A percentile compares a stretch with the other conserved stretches of the same genome.
phyloP scores from a whole-genome alignment of 2,888 invertebrate genomes.

The Morpho helenor region DNA sequence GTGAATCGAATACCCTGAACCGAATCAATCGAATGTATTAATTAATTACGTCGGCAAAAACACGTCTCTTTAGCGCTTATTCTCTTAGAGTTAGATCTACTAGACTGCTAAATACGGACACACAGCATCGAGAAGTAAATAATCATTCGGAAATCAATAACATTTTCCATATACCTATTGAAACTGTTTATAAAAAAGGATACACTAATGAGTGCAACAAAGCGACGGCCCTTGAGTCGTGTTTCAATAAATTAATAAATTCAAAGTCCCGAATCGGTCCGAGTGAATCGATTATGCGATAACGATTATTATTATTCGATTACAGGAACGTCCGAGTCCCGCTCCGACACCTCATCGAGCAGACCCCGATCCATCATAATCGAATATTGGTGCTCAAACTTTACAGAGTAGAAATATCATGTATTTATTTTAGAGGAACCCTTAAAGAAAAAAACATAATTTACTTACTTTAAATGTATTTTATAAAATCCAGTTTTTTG shows the following conservation, averaged over 20 bases:
- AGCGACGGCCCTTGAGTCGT: slow-evolving; percentile 29
- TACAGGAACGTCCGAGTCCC: slow-evolving; percentile 43
- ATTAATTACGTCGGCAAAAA: no score
- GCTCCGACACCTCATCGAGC: slow-evolving; percentile 56
- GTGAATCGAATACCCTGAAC: no score
- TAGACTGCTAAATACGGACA: neutral
- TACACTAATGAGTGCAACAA: slow-evolving; percentile 19
- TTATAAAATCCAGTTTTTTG: no score
- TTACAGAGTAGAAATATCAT: slow-evolving; percentile 17
- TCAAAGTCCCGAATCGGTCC: slow-evolving; percentile 46
- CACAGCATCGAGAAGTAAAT: neutral
- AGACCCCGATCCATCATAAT: slow-evolving; percentile 58
- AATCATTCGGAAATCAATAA: neutral
- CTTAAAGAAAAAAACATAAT: no score
- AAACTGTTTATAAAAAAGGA: neutral
- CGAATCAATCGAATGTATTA: no score
- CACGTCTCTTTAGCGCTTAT: no score
- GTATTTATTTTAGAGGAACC: no score
- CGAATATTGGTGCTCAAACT: slow-evolving; percentile 48
- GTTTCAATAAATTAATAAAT: slow-evolving; percentile 27
- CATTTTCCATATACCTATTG: neutral
- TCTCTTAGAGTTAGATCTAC: no score
- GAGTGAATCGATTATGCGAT: slow-evolving; percentile 55
- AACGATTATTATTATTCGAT: slow-evolving; percentile 57
- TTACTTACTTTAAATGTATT: no score